phyloP scores from a whole-genome alignment of 2,113 vertebrate genomes.

The Megaleporinus macrocephalus region DNA sequence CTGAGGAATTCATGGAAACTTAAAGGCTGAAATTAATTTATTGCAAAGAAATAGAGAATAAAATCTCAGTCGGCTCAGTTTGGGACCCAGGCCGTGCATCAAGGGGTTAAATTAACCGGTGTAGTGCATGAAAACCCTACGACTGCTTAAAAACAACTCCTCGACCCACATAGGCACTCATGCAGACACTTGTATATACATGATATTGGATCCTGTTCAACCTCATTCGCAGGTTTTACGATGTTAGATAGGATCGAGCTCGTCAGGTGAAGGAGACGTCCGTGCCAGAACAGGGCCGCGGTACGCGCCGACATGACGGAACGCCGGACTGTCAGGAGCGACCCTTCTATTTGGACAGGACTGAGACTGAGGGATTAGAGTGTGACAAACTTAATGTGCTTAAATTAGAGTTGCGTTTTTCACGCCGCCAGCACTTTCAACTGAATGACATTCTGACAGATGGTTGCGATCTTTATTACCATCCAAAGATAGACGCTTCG shows the following conservation, averaged over 20 bases:
- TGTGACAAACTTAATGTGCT: slow-evolving; percentile 6
- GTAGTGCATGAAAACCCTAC: too few species aligned
- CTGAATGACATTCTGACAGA: slow-evolving; percentile 52
- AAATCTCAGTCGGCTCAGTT: too few species aligned
- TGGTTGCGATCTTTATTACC: slow-evolving; percentile 53
- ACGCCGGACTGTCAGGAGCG: neutral
- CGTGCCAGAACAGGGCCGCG: neutral
- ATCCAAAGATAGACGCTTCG: slow-evolving; percentile 37
- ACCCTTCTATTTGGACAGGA: neutral
- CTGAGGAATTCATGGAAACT: too few species aligned
- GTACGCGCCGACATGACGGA: slow-evolving; percentile 22
- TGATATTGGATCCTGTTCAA: neutral
- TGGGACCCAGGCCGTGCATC: too few species aligned
- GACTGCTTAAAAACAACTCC: neutral
- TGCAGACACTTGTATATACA: neutral
- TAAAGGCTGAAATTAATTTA: too few species aligned
- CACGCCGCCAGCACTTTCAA: slow-evolving; percentile 2
- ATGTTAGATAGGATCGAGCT: neutral
- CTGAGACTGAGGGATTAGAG: slow-evolving; percentile 17
- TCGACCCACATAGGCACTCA: neutral
- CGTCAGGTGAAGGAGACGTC: neutral
- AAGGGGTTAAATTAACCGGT: too few species aligned
- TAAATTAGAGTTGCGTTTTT: slow-evolving; percentile 11
- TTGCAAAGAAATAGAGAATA: too few species aligned
- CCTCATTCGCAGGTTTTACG: neutral